Conservation (phyloP, 2,888 invertebrate genomes). For the Trissolcus brochymenae region DNA sequence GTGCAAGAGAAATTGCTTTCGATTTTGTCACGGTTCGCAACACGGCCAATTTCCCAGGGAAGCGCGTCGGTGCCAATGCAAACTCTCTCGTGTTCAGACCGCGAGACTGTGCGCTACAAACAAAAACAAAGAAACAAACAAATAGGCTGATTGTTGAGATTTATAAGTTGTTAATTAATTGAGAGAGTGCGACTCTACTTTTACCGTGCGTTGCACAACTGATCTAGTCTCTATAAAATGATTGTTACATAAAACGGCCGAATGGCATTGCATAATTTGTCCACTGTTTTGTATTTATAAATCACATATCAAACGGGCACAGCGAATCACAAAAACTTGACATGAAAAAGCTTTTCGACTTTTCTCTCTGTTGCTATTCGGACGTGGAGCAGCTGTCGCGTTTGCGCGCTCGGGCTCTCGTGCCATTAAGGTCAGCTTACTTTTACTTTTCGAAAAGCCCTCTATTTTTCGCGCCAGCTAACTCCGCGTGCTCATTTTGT, state of each 20-base stretch:
- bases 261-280: conserved; percentile 3
- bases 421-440: conserved; percentile 50
- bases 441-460: conserved; percentile 45
- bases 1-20: too few species aligned
- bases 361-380: conserved; percentile 49
- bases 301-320: not conserved
- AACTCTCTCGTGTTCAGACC: too few species aligned
- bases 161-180: too few species aligned
- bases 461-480: conserved; percentile 5
- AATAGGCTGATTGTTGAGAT: too few species aligned
- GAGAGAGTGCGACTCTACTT: too few species aligned
- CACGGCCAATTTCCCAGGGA: too few species aligned
- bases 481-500: conserved; percentile 2
- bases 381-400: conserved; percentile 50
- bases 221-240: not conserved
- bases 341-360: conserved; percentile 26
- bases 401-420: conserved; percentile 39
- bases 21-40: too few species aligned
- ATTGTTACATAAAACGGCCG: conserved; percentile 2
- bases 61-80: too few species aligned
- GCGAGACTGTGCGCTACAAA: too few species aligned
- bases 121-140: too few species aligned
- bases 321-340: not conserved
- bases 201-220: too few species aligned
- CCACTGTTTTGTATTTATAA: not conserved